Evolutionary conservation across 2,113 vertebrate species (phyloP).

Genomic region (Coryphaenoides rupestris): DNA sequence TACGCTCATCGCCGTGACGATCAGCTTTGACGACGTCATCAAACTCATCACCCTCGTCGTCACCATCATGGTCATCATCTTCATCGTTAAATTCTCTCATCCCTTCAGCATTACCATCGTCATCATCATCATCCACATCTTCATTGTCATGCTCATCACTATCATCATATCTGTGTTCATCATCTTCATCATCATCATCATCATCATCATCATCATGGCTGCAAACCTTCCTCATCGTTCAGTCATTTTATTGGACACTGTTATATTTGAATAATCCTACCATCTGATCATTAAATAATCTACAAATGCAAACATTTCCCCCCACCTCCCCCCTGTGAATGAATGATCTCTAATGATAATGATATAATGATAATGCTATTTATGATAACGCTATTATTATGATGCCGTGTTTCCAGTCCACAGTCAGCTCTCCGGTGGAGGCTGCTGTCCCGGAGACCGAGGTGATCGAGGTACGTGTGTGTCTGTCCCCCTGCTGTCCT

Average conservation of each 20-base stretch:
- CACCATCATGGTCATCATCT: neutral
- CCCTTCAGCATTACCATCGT: neutral
- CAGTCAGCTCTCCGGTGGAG: constrained; percentile 53
- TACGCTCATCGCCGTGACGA: neutral
- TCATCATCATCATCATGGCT: too few species aligned
- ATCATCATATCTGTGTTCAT: too few species aligned
- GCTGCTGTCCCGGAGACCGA: constrained; percentile 39
- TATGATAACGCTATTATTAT: neutral
- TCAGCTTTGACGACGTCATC: neutral
- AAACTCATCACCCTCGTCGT: constrained; percentile 4
- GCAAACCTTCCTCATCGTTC: too few species aligned
- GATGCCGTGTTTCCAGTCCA: constrained; percentile 16
- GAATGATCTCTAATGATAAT: too few species aligned
- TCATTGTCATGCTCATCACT: too few species aligned
- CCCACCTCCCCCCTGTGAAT: too few species aligned
- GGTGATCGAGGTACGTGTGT: constrained; percentile 58
- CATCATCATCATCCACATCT: constrained; percentile 1
- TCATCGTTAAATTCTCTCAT: neutral
- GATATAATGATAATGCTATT: too few species aligned
- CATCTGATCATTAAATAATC: too few species aligned
- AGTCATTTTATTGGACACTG: too few species aligned
- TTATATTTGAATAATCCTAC: too few species aligned
- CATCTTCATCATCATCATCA: too few species aligned
- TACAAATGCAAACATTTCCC: too few species aligned
- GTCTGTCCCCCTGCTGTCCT: constrained; percentile 15